Percentiles rank a stretch among this genome's conserved stretches.
These are phyloP conservation scores for Mycalesis mineus DNA, from an alignment of 2,888 invertebrate species.

Conservation along the genomic window DNA sequence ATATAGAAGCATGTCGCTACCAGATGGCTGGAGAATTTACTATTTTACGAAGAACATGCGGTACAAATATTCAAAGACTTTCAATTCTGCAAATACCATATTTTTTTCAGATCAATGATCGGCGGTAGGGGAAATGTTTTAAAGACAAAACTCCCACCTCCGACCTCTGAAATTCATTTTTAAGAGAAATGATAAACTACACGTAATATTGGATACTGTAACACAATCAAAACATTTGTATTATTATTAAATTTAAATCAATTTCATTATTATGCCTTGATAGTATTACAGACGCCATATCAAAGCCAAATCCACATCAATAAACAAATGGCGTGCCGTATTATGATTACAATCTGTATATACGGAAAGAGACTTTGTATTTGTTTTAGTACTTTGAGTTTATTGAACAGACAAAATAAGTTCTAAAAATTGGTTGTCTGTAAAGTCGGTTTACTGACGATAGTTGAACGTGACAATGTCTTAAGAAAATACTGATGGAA, in stretches of 20 bases:
- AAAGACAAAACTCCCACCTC: background rate
- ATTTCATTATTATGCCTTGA: background rate
- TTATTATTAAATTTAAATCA: too few species aligned
- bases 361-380: too few species aligned
- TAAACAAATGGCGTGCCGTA: background rate
- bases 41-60: conserved; percentile 25
- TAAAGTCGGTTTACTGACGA: too few species aligned
- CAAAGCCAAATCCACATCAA: background rate
- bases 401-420: too few species aligned
- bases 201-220: too few species aligned
- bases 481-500: too few species aligned
- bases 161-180: too few species aligned
- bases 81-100: background rate
- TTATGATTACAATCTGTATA: background rate
- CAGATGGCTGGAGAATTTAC: conserved; percentile 75
- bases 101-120: background rate
- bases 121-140: background rate
- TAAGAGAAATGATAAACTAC: too few species aligned
- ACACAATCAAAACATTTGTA: too few species aligned
- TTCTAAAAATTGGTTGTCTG: too few species aligned
- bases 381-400: too few species aligned
- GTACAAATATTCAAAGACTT: background rate
- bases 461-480: too few species aligned
- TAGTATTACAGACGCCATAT: background rate
- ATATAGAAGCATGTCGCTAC: conserved; percentile 38